A percentile compares a stretch with the other conserved stretches of the same genome.
Conservation (phyloP, 2,113 vertebrate species). For the Oceanodroma tethys region DNA sequence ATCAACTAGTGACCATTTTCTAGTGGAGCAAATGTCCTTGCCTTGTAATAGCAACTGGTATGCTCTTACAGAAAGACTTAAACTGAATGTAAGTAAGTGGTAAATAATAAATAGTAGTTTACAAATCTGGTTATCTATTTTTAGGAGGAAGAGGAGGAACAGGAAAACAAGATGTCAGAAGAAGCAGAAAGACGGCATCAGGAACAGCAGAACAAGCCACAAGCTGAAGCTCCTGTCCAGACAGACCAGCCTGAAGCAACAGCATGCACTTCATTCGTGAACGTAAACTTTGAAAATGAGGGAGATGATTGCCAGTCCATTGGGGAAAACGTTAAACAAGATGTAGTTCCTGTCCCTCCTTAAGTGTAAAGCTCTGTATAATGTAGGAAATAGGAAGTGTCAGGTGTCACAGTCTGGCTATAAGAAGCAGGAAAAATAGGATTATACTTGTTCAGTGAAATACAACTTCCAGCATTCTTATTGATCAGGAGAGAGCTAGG, state of each 20-base stretch:
- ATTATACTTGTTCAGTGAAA: constrained; percentile 49
- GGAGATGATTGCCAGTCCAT: constrained; percentile 66
- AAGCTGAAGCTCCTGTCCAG: constrained; percentile 63
- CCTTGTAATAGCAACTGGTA: not conserved
- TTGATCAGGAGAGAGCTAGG: constrained; percentile 47
- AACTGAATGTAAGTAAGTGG: not conserved
- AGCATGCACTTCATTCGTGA: constrained; percentile 65
- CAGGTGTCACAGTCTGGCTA: constrained; percentile 14
- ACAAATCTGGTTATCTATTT: not conserved
- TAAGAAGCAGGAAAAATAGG: constrained; percentile 35
- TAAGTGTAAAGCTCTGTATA: constrained; percentile 61
- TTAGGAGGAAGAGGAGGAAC: constrained; percentile 88
- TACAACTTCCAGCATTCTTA: constrained; percentile 60
- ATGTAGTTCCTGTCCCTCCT: constrained; percentile 77
- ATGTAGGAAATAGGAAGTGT: not conserved
- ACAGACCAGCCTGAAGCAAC: constrained; percentile 70
- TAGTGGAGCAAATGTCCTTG: not conserved
- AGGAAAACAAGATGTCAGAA: constrained; percentile 88
- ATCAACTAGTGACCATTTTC: not conserved
- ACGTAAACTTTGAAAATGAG: constrained; percentile 83
- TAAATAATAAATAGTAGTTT: not conserved
- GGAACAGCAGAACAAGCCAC: constrained; percentile 69
- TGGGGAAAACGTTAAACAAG: constrained; percentile 75
- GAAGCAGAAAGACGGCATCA: constrained; percentile 84
- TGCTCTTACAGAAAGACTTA: not conserved